Conservation (phyloP, 2,888 invertebrate genomes). For the Eupithecia abbreviata region DNA sequence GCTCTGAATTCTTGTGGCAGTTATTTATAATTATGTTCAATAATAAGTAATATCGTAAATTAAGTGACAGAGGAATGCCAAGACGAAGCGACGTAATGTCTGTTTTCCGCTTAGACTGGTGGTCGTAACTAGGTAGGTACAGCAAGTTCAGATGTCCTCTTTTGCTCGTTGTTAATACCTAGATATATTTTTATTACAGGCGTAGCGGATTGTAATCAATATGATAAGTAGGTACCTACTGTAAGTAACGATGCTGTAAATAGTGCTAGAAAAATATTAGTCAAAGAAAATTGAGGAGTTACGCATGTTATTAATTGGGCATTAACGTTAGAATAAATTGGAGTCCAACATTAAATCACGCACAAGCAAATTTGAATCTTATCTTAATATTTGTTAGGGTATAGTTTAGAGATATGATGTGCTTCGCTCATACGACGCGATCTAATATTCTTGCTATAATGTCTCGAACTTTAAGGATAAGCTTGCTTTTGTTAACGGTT, state of each 20-base stretch:
- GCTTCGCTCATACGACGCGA: not conserved
- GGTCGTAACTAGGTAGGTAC: not conserved
- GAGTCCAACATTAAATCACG: not conserved
- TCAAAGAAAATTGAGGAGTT: not conserved
- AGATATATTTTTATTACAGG: not conserved
- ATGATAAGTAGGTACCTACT: not conserved
- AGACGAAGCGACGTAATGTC: not conserved
- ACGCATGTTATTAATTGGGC: not conserved
- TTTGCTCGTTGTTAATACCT: not conserved
- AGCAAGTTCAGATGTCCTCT: not conserved
- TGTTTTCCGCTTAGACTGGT: not conserved
- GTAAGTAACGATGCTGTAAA: not conserved
- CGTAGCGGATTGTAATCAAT: not conserved
- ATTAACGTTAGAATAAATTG: not conserved
- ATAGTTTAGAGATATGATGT: not conserved
- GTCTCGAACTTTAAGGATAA: not conserved
- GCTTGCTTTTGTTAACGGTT: not conserved
- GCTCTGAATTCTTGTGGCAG: not conserved
- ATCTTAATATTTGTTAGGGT: not conserved
- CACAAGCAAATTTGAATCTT: not conserved
- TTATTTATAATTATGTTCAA: conserved; percentile 5
- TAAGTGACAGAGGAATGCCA: not conserved
- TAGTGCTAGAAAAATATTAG: not conserved
- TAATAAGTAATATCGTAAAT: not conserved
- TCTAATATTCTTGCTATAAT: not conserved